Evolutionary conservation across 2,797 vertebrate genomes (phyloP).

Genomic region (Lateolabrax maculatus): DNA sequence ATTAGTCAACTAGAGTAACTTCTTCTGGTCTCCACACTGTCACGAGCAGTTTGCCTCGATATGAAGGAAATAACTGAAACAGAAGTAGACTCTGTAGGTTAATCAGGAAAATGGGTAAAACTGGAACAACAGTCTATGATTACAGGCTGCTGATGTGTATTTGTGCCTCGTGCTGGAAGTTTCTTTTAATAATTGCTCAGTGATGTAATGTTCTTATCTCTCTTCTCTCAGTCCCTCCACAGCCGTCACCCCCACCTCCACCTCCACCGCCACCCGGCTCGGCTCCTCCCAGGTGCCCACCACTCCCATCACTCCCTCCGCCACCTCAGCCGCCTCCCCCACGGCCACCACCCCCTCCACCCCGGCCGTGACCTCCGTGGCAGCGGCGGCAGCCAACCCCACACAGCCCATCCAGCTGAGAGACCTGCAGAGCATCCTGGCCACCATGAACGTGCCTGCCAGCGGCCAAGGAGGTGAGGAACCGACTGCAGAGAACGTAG

Average conservation of each 20-base stretch:
- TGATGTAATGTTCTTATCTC: background rate
- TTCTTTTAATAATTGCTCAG: background rate
- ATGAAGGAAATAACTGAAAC: background rate
- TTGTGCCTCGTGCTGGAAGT: background rate
- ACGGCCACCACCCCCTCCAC: conserved; percentile 89
- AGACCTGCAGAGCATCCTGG: conserved; percentile 97
- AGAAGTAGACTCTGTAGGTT: background rate
- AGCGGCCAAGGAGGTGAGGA: conserved; percentile 90
- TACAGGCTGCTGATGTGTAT: background rate
- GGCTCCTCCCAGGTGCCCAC: conserved; percentile 85
- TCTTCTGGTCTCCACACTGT: no score
- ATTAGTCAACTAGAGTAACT: background rate
- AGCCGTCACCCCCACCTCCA: conserved; percentile 94
- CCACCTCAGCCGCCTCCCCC: conserved; percentile 85
- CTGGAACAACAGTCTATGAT: background rate
- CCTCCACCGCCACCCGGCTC: conserved; percentile 77
- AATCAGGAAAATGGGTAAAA: background rate
- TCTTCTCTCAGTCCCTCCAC: conserved; percentile 89
- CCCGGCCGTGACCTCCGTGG: conserved; percentile 83
- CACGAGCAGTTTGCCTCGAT: background rate
- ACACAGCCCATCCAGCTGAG: conserved; percentile 96
- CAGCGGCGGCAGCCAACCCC: conserved; percentile 88
- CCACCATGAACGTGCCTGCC: conserved; percentile 96
- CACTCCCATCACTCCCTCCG: conserved; percentile 84
- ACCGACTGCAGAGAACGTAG: accelerated